Conservation (phyloP, 2,888 invertebrate genomes). For the Cabera pusaria region DNA sequence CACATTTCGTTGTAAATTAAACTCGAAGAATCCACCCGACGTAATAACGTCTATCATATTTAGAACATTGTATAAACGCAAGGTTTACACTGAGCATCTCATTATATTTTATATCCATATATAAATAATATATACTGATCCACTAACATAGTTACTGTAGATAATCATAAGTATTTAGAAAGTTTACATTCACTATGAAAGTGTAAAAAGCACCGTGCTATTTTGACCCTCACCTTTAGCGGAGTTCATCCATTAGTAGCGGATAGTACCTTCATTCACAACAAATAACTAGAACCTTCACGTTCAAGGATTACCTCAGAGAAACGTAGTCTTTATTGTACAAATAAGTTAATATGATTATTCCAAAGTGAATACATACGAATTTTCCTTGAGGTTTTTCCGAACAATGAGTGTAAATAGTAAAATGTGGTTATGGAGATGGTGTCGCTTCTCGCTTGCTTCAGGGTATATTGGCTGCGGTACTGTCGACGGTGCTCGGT, state of each 20-base stretch:
- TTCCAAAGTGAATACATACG: no score
- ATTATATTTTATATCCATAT: slow-evolving; percentile 51
- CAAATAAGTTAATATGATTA: neutral
- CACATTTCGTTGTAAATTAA: slow-evolving; percentile 11
- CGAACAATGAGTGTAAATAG: slow-evolving; percentile 67
- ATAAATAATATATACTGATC: no score
- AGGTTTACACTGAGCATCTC: slow-evolving; percentile 34
- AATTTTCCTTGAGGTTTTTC: slow-evolving; percentile 61
- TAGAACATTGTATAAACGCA: slow-evolving; percentile 40
- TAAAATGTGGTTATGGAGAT: slow-evolving; percentile 79
- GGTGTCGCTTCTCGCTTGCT: slow-evolving; percentile 84
- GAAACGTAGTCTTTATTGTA: slow-evolving; percentile 34
- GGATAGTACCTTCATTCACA: slow-evolving; percentile 58
- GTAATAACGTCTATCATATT: slow-evolving; percentile 31
- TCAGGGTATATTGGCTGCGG: slow-evolving; percentile 96
- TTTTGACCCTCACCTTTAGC: slow-evolving; percentile 66
- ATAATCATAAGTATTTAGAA: slow-evolving; percentile 50
- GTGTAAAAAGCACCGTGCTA: slow-evolving; percentile 69
- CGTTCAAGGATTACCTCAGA: slow-evolving; percentile 59
- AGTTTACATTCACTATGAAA: slow-evolving; percentile 49
- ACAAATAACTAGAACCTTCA: slow-evolving; percentile 63
- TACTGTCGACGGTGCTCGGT: slow-evolving; percentile 95
- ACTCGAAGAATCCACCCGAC: slow-evolving; percentile 26
- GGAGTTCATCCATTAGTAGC: slow-evolving; percentile 58
- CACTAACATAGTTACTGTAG: slow-evolving; percentile 74